Base-by-base conservation (phyloP, 2,888 invertebrate genomes). In the Eilema caniola region DNA sequence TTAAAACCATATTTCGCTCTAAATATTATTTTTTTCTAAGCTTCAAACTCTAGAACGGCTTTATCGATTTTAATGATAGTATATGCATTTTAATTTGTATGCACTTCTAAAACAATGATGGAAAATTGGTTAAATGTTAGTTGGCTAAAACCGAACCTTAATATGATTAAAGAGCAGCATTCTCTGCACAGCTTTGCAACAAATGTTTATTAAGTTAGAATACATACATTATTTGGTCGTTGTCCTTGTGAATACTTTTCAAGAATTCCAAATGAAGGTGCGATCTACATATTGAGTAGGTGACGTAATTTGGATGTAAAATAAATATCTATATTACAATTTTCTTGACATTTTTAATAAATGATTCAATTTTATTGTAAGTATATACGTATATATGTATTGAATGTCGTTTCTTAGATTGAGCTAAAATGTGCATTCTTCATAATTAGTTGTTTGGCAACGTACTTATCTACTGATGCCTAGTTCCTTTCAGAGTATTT, bases 301-400 rank as follows among this genome's bases (percentile, higher is more conserved):
- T 69, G 67, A 72, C 67, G 62, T 47, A 66, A 71, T 78, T 75
- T 67, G 70, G 78, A 76, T 83, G 74, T 73, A 73, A 74, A 77
- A 73, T 77, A 67, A 53, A 69, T 68, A 72, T n/a, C n/a, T n/a
- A n/a, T 66, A 61, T 73, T 70, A 71, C 65, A 67, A 70, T 37
- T 31, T 78, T 62, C 16, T 59, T 70, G 37, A 67, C 71, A 72
- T 81, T 73, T 78, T 41, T 70, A 62, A 75, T 53, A 71, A 23
- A 37, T 47, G 5, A 14, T 47, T 47, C 47, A 47, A 7, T 47
- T 47, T 47, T 20, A 20, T 20, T 47, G 47, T n/a, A n/a, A n/a
- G n/a, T n/a, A n/a, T n/a, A n/a, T n/a, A 41, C 16, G 24, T 23
- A 33, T 8, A 12, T 37, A 37, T 16, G 41, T 41, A 8, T 12